Conservation (phyloP, 37 sponge, comb jelly and placozoan species). For the Spongilla lacustris region DNA sequence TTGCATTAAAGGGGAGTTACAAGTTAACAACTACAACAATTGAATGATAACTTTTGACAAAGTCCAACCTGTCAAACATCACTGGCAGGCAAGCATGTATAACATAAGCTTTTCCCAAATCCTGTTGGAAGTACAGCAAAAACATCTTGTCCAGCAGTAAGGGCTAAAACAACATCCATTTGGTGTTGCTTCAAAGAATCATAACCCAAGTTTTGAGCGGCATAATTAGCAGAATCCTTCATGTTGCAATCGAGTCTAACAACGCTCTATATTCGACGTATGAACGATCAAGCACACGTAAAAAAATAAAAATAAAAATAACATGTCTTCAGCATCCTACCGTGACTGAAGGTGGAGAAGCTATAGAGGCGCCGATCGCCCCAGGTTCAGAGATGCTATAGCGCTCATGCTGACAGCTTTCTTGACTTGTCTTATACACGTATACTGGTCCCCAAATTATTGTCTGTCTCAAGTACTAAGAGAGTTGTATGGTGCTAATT, state of each 20-base stretch:
- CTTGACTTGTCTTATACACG: not conserved
- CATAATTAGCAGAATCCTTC: not conserved
- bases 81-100: constrained; percentile 14
- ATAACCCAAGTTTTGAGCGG: not conserved
- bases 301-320: not conserved
- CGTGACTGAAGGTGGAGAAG: not conserved
- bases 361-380: not conserved
- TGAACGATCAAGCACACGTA: not conserved
- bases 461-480: no score
- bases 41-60: not conserved
- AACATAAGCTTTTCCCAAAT: constrained; percentile 6
- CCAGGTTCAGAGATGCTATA: not conserved
- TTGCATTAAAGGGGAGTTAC: constrained; percentile 15
- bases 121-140: constrained; percentile 1
- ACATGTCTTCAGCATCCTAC: not conserved
- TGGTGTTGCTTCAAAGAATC: not conserved
- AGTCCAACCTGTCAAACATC: constrained; percentile 2
- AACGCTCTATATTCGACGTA: not conserved
- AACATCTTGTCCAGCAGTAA: not conserved
- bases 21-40: constrained; percentile 16
- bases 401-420: not conserved
- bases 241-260: not conserved
- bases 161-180: not conserved
- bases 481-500: no score
- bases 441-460: not conserved